These are phyloP conservation scores for Lasioglossum albipes DNA, from an alignment of 1,140 invertebrate genomes.

Conservation along the genomic window DNA sequence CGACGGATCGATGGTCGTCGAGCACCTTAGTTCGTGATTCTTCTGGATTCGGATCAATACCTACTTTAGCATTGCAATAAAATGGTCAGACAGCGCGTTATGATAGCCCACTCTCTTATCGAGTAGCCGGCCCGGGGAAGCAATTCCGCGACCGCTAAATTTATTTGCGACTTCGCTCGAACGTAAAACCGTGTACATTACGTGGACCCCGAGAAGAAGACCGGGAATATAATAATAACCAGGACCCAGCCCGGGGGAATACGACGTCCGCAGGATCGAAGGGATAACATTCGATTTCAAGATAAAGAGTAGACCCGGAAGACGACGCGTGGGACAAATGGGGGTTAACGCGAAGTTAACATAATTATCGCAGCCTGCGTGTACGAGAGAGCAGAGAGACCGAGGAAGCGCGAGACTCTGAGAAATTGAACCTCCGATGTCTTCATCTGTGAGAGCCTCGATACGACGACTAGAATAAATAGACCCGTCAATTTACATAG, in stretches of 20 bases:
- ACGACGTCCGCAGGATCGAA: neutral
- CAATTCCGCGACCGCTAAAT: constrained; percentile 58
- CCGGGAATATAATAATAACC: neutral
- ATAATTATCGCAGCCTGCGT: constrained; percentile 53
- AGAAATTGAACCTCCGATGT: constrained; percentile 65
- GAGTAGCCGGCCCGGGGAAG: constrained; percentile 55
- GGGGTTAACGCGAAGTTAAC: constrained; percentile 47
- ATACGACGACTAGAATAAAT: constrained; percentile 75
- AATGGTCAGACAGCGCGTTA: constrained; percentile 66
- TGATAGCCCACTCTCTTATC: constrained; percentile 63
- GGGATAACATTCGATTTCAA: neutral
- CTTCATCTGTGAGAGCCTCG: constrained; percentile 64
- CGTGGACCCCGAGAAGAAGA: constrained; percentile 25
- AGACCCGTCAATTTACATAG: constrained; percentile 76
- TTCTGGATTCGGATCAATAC: constrained; percentile 67
- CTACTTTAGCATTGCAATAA: constrained; percentile 68
- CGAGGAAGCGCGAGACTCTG: constrained; percentile 15
- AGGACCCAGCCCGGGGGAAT: neutral
- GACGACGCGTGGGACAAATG: constrained; percentile 12
- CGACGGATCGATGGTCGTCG: constrained; percentile 68
- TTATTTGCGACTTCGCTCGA: constrained; percentile 55
- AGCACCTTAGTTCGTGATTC: constrained; percentile 68
- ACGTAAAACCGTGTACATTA: constrained; percentile 47
- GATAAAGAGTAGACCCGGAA: neutral
- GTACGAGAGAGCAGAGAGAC: too few relatives aligned